These are phyloP conservation scores for Heteromormyrus szaboi DNA, from an alignment of 2,797 vertebrate genomes.

Conservation along the genomic window DNA sequence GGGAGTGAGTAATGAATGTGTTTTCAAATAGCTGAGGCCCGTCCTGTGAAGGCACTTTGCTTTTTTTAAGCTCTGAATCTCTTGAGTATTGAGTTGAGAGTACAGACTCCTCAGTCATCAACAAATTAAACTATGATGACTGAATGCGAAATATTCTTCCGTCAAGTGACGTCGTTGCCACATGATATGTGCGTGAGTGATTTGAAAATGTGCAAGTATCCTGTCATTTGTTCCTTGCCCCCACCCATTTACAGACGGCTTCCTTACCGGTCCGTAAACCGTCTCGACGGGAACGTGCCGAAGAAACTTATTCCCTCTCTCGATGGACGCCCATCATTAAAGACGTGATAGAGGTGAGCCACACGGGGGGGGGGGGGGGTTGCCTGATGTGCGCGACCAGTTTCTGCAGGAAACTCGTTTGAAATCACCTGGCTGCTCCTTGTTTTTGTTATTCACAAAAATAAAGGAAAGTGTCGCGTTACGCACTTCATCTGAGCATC, in stretches of 20 bases:
- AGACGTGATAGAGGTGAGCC: constrained; percentile 86
- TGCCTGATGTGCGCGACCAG: not conserved
- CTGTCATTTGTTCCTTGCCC: constrained; percentile 12
- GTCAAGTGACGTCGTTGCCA: not conserved
- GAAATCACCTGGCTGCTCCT: not conserved
- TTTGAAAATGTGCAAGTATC: not conserved
- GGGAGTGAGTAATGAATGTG: constrained; percentile 43
- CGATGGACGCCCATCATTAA: constrained; percentile 92
- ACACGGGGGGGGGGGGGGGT: not conserved
- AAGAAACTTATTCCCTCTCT: constrained; percentile 84
- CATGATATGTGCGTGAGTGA: not conserved
- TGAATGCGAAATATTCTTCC: not conserved
- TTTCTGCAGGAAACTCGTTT: not conserved
- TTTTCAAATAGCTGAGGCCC: not conserved
- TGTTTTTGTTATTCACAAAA: not conserved
- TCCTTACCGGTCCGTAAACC: constrained; percentile 56
- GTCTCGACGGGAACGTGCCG: constrained; percentile 74
- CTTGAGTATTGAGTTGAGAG: not conserved
- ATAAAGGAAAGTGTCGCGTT: not conserved
- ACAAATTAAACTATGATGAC: not conserved
- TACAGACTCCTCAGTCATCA: not conserved
- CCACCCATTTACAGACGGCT: constrained; percentile 42
- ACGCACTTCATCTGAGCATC: not conserved
- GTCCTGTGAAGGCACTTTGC: not conserved
- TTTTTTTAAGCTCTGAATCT: not conserved